A percentile compares a stretch with the other conserved stretches of the same genome.
These are phyloP conservation scores for Lasioglossum albipes DNA, from an alignment of 1,140 invertebrate genomes.

Conservation along the genomic window DNA sequence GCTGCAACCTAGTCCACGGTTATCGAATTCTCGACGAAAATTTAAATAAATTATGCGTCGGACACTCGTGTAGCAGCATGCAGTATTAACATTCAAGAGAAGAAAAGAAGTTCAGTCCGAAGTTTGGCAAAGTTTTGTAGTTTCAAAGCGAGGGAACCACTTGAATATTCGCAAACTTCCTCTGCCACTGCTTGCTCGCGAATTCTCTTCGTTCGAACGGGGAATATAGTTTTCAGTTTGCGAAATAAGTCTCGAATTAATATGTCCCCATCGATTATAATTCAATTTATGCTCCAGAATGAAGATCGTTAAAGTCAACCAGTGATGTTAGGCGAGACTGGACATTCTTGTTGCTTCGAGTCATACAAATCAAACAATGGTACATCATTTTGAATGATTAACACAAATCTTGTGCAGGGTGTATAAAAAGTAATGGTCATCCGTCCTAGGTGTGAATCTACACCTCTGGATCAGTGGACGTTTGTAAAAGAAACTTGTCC, in stretches of 20 bases:
- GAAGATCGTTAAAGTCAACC: neutral
- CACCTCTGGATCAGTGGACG: too few species aligned
- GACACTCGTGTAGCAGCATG: neutral
- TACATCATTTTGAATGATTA: too few species aligned
- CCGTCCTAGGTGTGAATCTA: too few species aligned
- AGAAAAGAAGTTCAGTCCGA: too few species aligned
- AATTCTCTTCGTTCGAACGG: neutral
- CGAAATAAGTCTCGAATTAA: neutral
- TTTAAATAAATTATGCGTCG: neutral
- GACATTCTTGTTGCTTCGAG: too few species aligned
- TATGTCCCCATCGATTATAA: neutral
- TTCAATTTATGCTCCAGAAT: neutral
- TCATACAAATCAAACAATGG: too few species aligned
- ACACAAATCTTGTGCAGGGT: too few species aligned
- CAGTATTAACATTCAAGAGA: neutral
- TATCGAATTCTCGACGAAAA: neutral
- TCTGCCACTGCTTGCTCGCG: neutral
- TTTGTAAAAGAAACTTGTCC: too few species aligned
- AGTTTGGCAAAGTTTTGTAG: neutral
- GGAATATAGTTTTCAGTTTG: neutral
- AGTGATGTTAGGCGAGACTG: too few species aligned
- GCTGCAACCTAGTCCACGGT: neutral
- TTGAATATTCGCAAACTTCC: neutral
- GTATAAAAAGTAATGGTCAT: too few species aligned
- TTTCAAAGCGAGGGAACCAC: neutral